A percentile compares a stretch with the other conserved stretches of the same genome.
Conservation (phyloP, 2,888 invertebrate genomes). For the Synanthedon andrenaeformis region DNA sequence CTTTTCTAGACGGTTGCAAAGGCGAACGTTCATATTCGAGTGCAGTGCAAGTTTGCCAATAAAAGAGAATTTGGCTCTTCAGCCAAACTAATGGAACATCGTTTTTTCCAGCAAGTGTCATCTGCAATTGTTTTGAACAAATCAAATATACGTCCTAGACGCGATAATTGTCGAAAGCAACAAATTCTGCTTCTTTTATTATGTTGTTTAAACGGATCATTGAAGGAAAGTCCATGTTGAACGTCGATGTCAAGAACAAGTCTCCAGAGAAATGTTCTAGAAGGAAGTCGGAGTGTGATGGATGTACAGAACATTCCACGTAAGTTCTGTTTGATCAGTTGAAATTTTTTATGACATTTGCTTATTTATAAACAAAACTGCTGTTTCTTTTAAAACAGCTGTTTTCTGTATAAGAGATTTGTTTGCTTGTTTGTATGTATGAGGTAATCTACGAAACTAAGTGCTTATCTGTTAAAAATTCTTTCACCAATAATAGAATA, state of each 20-base stretch:
- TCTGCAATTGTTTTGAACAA: constrained; percentile 48
- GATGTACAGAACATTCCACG: constrained; percentile 59
- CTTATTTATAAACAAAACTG: no score
- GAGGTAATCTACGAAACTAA: no score
- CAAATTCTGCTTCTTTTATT: constrained; percentile 61
- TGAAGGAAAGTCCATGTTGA: constrained; percentile 69
- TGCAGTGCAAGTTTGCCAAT: constrained; percentile 50
- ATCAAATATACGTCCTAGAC: constrained; percentile 58
- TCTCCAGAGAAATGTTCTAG: constrained; percentile 56
- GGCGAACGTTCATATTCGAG: not conserved
- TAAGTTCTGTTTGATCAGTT: constrained; percentile 28
- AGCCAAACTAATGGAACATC: constrained; percentile 69
- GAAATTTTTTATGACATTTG: constrained; percentile 1
- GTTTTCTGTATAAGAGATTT: no score
- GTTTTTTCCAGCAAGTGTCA: constrained; percentile 48
- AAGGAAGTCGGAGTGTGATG: constrained; percentile 60
- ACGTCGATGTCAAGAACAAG: constrained; percentile 39
- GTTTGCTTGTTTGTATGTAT: no score
- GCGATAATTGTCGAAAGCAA: constrained; percentile 60
- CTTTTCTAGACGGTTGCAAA: constrained; percentile 7
- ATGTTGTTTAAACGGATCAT: constrained; percentile 71
- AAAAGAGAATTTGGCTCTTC: constrained; percentile 52
- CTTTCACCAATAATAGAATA: no score
- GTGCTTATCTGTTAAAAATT: no score
- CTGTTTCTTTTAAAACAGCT: not conserved